Conservation (phyloP, 2,113 vertebrate genomes). For the Zosterops pallidus region DNA sequence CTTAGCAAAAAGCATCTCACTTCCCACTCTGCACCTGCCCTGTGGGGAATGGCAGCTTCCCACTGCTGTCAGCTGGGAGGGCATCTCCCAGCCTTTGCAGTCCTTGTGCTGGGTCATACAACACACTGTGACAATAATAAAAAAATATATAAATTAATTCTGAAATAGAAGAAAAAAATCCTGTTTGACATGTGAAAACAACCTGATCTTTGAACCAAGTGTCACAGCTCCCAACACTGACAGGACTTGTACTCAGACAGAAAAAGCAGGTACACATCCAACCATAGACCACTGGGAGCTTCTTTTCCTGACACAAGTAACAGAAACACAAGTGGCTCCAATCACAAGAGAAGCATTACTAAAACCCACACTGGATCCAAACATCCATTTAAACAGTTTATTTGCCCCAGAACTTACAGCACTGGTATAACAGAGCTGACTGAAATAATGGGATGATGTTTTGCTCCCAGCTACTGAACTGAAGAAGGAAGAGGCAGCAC, state of each 20-base stretch:
- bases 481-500: background rate
- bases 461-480: background rate
- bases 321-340: conserved; percentile 37
- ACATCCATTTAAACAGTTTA: background rate
- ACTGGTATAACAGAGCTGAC: background rate
- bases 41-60: background rate
- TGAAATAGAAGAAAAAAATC: background rate
- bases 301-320: conserved; percentile 27
- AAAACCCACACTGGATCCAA: conserved; percentile 45
- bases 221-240: background rate
- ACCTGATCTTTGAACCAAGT: background rate
- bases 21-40: background rate
- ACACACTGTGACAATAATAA: background rate
- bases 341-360: conserved; percentile 18
- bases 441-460: background rate
- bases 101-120: background rate
- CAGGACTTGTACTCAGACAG: background rate
- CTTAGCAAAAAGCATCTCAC: background rate
- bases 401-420: background rate
- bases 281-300: background rate
- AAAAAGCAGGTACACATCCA: background rate
- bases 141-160: background rate
- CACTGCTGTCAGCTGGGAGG: background rate
- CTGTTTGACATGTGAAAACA: background rate
- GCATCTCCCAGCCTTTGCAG: background rate